These are phyloP conservation scores for Pheosia gnoma DNA, from an alignment of 2,888 invertebrate species.

Conservation along the genomic window DNA sequence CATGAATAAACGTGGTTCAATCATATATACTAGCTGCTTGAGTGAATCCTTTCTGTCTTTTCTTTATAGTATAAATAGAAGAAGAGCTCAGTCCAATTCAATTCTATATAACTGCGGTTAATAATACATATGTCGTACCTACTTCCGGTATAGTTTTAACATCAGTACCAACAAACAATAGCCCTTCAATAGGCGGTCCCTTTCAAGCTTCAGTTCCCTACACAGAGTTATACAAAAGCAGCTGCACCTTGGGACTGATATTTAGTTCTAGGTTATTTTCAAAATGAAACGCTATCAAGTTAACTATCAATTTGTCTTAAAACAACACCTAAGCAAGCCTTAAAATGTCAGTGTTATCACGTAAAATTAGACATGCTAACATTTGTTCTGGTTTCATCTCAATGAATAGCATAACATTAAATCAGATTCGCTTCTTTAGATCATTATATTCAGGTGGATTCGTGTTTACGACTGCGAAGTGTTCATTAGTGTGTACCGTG, in stretches of 20 bases:
- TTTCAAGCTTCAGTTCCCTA: background rate
- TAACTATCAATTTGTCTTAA: too few species aligned
- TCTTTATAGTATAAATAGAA: too few species aligned
- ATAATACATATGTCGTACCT: background rate
- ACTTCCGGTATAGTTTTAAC: background rate
- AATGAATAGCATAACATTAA: background rate
- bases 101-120: background rate
- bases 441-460: background rate
- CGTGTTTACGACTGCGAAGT: conserved; percentile 1
- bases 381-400: background rate
- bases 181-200: background rate
- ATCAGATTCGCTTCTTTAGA: conserved; percentile 3
- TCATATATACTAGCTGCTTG: too few species aligned
- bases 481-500: background rate
- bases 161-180: background rate
- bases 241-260: background rate
- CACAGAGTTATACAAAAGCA: too few species aligned
- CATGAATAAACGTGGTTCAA: too few species aligned
- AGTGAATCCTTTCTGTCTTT: too few species aligned
- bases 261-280: background rate
- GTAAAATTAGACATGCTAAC: background rate
- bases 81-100: too few species aligned
- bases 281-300: background rate
- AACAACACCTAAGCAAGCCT: too few species aligned
- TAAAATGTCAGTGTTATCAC: background rate